Percentiles rank a stretch among this genome's conserved stretches.
These are phyloP conservation scores for Etheostoma nigrum DNA, from an alignment of 2,797 vertebrate species.

Conservation along the genomic window DNA sequence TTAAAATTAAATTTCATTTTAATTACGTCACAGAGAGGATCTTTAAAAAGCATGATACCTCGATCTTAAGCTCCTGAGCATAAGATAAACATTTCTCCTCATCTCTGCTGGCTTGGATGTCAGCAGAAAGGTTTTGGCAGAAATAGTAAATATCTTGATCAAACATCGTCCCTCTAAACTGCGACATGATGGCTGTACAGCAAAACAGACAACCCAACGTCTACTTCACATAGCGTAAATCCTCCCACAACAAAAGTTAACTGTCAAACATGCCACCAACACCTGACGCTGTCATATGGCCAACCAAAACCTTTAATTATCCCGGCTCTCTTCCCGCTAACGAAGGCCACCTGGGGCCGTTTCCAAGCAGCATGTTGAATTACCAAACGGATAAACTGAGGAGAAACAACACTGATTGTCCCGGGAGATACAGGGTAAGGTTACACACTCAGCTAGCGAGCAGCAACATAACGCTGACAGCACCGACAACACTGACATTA, in stretches of 20 bases:
- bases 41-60: conserved; percentile 56
- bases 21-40: not conserved
- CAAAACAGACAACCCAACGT: not conserved
- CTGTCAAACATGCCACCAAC: conserved; percentile 76
- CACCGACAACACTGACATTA: not conserved
- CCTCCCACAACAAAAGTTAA: conserved; percentile 71
- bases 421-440: conserved; percentile 6
- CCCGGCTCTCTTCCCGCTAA: conserved; percentile 86
- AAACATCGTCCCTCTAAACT: conserved; percentile 70
- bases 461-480: not conserved
- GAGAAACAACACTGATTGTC: conserved; percentile 13
- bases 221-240: conserved; percentile 29
- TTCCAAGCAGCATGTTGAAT: conserved; percentile 60
- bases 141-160: conserved; percentile 72
- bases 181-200: conserved; percentile 62
- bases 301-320: conserved; percentile 78
- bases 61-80: conserved; percentile 59
- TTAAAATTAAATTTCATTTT: not conserved
- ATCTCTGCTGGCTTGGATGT: conserved; percentile 44
- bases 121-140: conserved; percentile 69
- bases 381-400: conserved; percentile 25
- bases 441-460: not conserved
- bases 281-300: conserved; percentile 81
- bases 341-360: conserved; percentile 44
- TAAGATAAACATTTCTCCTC: conserved; percentile 57